Base-by-base conservation (phyloP, 2,888 invertebrate species). In the Mechanitis messenoides region DNA sequence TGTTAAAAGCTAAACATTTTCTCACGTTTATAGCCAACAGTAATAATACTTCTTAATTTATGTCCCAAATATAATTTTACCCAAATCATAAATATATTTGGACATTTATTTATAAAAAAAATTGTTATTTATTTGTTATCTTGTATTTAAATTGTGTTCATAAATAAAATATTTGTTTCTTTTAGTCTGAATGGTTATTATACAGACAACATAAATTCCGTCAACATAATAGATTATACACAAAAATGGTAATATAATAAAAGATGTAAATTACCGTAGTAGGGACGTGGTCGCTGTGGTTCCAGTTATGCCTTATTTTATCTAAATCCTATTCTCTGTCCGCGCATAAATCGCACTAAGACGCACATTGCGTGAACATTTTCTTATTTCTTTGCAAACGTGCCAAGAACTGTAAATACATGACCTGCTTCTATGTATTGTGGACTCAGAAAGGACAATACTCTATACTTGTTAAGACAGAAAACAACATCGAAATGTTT, bases 301-400 rank as follows among this genome's bases (percentile, higher is more conserved):
- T 75, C 78, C 78, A 76, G 79, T 80, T 77, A 78, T 77, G 74
- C 81, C 80, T 82, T 86, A 85, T 86, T 83, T 86, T 85, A 85
- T 84, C 87, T 84, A 85, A 88, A 87, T 87, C 87, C 85, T 85
- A 86, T 86, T 84, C 83, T 85, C 85, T 87, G 86, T 84, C 82
- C 84, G 75, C 79, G 84, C 85, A 87, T 89, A 89, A 89, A 89
- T 89, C 84, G 84, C 77, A 74, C 83, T 85, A 85, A 86, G 80
- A 82, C 84, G 83, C 84, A 83, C 78, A 83, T 76, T 84, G 87
- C 84, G 84, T 83, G 88, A 86, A 83, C 82, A 85, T 88, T 86
- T 86, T 87, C 87, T 87, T 88, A 88, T 89, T 87, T 79, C 82
- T 77, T 75, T 71, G 76, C 78, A 85, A 78, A 88, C 88, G 89